Evolutionary conservation across 2,113 vertebrate species (phyloP), one percentile per base, ranked within the genome.

Genomic region (Fregata magnificens): DNA sequence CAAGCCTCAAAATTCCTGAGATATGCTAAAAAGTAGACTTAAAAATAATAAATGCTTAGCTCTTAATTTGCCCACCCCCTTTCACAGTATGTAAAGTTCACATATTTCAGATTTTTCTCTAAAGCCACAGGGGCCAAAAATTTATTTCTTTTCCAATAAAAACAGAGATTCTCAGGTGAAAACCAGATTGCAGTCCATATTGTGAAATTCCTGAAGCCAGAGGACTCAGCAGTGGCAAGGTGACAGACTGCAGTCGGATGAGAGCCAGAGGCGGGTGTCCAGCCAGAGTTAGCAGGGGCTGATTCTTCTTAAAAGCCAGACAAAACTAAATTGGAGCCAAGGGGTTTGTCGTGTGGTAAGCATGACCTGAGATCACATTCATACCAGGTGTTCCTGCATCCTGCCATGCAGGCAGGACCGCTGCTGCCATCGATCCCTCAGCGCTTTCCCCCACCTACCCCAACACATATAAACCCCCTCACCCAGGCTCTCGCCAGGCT

Each of bases 311-410:
- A 22, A 69, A 65, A 86, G 25, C 25, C 86, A 93, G 24, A 55
- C 4, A 31, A 61, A 78, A 58, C 19, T 66, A 21, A 78, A 42
- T 3, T 40, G 18, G 45, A 90, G 7, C 49, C 50, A 61, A 50
- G 32, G 22, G 9, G 6, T 38, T 36, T 2, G 1, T 34, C 26
- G 14, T 1, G 1, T 10, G 32, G 63, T 59, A 20, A 53, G 50
- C 11, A 21, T 11, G 38, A 34, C 62, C 13, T 0, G 1, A 34
- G 49, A 40, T 40, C 16, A 19, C 34, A 24, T 56, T 40, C 19
- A 6, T 22, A 63, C 14, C 34, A 19, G 31, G 38, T 49, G 38
- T 10, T 42, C 29, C 49, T 18, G 11, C 32, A 32, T 40, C 40
- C 36, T 56, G 52, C 83, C 44, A 34, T 7, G 5, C n/a, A 70